Conservation (phyloP, 1,140 invertebrate species). For the Parasteatoda tepidariorum region DNA sequence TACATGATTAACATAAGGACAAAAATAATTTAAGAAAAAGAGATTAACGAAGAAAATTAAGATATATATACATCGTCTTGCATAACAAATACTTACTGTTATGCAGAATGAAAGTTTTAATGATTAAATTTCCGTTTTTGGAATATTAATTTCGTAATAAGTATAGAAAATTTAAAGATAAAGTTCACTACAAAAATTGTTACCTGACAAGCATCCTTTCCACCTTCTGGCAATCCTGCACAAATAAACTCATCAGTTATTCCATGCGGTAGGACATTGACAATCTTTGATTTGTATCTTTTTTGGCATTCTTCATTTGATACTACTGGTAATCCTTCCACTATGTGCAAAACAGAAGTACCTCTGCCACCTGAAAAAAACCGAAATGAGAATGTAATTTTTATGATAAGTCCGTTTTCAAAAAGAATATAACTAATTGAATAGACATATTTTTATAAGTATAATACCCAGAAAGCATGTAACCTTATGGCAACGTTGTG, state of each 20-base stretch:
- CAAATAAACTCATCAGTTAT: slow-evolving; percentile 64
- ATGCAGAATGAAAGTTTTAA: too few species aligned
- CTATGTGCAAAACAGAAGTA: not conserved
- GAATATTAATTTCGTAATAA: too few species aligned
- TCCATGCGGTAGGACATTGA: not conserved
- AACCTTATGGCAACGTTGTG: too few species aligned
- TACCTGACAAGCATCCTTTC: slow-evolving; percentile 68
- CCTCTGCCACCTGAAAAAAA: not conserved
- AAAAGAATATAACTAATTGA: not conserved
- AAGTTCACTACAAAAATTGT: slow-evolving; percentile 33
- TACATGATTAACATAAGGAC: too few species aligned
- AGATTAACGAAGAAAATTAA: too few species aligned
- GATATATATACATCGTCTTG: too few species aligned
- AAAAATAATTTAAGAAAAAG: too few species aligned
- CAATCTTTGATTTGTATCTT: slow-evolving; percentile 77
- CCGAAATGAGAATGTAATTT: not conserved
- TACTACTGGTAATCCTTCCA: slow-evolving; percentile 72
- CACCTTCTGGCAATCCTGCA: slow-evolving; percentile 66
- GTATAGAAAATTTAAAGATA: too few species aligned
- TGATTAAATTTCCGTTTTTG: too few species aligned
- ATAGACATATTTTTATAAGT: not conserved
- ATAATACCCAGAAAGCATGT: too few species aligned
- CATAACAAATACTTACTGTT: too few species aligned
- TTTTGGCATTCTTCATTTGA: slow-evolving; percentile 78
- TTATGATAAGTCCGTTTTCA: too few species aligned